Base-by-base conservation (phyloP, 2,888 invertebrate species). In the Lapara coniferarum region DNA sequence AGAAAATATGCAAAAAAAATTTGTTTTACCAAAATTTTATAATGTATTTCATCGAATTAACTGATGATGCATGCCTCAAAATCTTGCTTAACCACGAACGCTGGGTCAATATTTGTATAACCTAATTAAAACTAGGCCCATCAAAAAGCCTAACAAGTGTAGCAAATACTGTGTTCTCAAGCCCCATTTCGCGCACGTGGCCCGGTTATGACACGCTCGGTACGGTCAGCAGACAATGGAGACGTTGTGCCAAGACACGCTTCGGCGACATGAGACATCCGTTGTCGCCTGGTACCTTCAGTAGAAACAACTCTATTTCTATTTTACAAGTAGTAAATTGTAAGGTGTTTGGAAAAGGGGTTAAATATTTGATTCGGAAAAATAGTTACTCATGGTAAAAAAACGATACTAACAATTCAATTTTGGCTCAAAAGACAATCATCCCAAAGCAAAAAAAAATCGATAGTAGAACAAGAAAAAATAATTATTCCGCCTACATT, bases 221-320 rank as follows among this genome's bases (percentile, higher is more conserved):
- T 85, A 86, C 79, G 75, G 85, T 83, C 85, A 72, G 81, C 82
- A 81, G 63, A 87, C 86, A 87, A 87, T 85, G 76, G 76, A 75
- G 76, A 77, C 72, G 58, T 87, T 85, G 78, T 81, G 83, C 79
- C 84, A 86, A 75, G 72, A 72, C 79, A 81, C 83, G 85, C 83
- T 79, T 75, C 75, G 79, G 56, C 79, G 83, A 81, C 86, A 86
- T 87, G 56, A 79, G 83, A 81, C 86, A 86, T 87, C 86, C 88
- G 87, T 79, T 84, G 85, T 85, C 87, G 80, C 78, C 69, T 66
- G 73, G 77, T 76, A 84, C 69, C 37, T 81, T 69, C 49, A 69
- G 78, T 80, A 83, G n/a, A 78, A n/a, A 46, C 10, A 1, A 46
- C 12, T 44, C 16, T 46, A 63, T 49, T 13, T 63, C 2, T 46